These are phyloP conservation scores for Eulithis prunata DNA, from an alignment of 2,888 invertebrate species.

Conservation along the genomic window DNA sequence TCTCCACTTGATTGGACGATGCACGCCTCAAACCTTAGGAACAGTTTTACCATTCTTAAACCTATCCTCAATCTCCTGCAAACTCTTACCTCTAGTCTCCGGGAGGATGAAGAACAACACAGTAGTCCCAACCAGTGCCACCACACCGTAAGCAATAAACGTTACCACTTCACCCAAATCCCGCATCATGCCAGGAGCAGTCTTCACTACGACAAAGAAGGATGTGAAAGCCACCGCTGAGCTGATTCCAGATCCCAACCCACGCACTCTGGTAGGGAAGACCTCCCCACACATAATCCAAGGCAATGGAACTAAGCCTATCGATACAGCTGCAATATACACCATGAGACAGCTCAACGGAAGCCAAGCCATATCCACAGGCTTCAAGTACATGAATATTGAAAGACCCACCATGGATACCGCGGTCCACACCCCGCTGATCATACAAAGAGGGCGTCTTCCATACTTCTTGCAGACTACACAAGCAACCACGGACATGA, in stretches of 20 bases:
- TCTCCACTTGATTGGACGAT: not conserved
- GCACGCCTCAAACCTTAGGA: slow-evolving; percentile 51
- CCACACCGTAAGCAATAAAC: slow-evolving; percentile 85
- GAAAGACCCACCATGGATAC: slow-evolving; percentile 84
- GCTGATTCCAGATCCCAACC: slow-evolving; percentile 87
- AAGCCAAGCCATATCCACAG: slow-evolving; percentile 75
- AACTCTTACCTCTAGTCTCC: slow-evolving; percentile 88
- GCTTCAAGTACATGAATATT: slow-evolving; percentile 69
- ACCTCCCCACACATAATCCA: slow-evolving; percentile 91
- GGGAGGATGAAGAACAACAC: slow-evolving; percentile 86
- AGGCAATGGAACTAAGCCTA: slow-evolving; percentile 87
- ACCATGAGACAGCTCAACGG: slow-evolving; percentile 80
- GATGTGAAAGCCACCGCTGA: slow-evolving; percentile 86
- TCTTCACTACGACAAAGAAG: slow-evolving; percentile 88
- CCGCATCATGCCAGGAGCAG: slow-evolving; percentile 85
- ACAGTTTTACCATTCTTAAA: slow-evolving; percentile 65
- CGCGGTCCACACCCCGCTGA: slow-evolving; percentile 86
- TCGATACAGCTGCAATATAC: slow-evolving; percentile 85
- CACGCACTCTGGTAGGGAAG: slow-evolving; percentile 86
- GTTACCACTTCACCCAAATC: slow-evolving; percentile 84
- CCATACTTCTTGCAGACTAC: slow-evolving; percentile 85
- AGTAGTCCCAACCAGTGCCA: slow-evolving; percentile 84
- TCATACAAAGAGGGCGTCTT: slow-evolving; percentile 86
- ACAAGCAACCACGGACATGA: slow-evolving; percentile 86
- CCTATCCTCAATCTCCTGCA: slow-evolving; percentile 87